Evolutionary conservation across 2,113 vertebrate species (phyloP).

Genomic region (Corydoras sp.): DNA sequence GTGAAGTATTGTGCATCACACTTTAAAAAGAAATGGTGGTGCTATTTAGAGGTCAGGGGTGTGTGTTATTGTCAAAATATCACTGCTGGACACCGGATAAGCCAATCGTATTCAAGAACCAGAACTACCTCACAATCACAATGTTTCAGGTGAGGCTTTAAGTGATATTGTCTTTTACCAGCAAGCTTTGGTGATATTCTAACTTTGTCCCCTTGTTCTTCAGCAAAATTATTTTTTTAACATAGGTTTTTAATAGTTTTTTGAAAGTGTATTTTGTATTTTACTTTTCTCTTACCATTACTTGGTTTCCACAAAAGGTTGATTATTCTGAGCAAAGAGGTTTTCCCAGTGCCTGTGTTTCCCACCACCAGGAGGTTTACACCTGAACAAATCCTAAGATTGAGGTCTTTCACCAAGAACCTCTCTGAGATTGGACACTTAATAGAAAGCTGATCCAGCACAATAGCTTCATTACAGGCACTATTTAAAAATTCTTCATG

Average conservation of each 20-base stretch:
- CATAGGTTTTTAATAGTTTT: not conserved
- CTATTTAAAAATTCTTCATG: constrained; percentile 35
- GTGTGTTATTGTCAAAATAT: no score
- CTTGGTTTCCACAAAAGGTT: constrained; percentile 82
- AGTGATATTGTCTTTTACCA: no score
- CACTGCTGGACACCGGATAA: no score
- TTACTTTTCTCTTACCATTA: constrained; percentile 64
- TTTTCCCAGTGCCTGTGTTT: constrained; percentile 93
- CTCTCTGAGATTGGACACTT: constrained; percentile 74
- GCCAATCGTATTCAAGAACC: no score
- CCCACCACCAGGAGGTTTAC: constrained; percentile 82
- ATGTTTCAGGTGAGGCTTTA: no score
- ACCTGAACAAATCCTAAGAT: constrained; percentile 77
- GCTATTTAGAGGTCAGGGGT: no score
- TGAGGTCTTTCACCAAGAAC: constrained; percentile 83
- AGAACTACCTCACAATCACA: no score
- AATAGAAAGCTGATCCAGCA: constrained; percentile 75
- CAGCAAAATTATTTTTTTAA: no score
- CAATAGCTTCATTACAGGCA: constrained; percentile 72
- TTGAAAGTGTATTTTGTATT: not conserved
- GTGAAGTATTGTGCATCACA: no score
- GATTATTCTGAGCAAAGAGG: constrained; percentile 83
- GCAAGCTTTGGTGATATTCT: no score
- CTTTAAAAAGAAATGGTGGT: no score
- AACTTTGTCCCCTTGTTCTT: no score